These are phyloP conservation scores for Glaucidium brasilianum DNA, from an alignment of 2,113 vertebrate species.

Conservation along the genomic window DNA sequence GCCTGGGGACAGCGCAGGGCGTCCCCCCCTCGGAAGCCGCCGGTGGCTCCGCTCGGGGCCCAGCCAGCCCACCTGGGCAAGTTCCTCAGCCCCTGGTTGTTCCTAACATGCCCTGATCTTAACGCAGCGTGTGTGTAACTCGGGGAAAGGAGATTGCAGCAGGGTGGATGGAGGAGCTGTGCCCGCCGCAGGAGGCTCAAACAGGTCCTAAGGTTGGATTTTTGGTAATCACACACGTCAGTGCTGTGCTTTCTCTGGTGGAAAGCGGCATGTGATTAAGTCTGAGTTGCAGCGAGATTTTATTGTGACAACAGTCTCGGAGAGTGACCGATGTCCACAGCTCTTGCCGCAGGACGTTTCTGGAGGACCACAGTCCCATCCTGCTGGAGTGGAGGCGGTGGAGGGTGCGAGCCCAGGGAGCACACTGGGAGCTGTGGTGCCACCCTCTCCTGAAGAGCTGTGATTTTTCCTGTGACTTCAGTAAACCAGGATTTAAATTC, in stretches of 20 bases:
- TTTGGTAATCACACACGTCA: not conserved
- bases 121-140: fast-evolving
- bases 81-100: fast-evolving
- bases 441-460: not conserved
- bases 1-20: not conserved
- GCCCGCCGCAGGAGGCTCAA: not conserved
- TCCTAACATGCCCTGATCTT: fast-evolving
- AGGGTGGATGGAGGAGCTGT: fast-evolving
- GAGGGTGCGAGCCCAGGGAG: not conserved
- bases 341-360: fast-evolving
- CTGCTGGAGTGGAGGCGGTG: not conserved
- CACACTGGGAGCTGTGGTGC: not conserved
- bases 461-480: not conserved
- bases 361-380: not conserved
- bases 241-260: not conserved
- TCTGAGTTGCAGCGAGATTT: not conserved
- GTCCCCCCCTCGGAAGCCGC: not conserved
- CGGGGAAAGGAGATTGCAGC: not conserved
- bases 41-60: not conserved
- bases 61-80: no score
- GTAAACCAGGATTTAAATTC: not conserved
- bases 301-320: not conserved
- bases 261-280: not conserved
- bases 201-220: not conserved
- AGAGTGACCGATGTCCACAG: not conserved